Conservation (phyloP, 2,113 vertebrate species). For the Cebidichthys violaceus region DNA sequence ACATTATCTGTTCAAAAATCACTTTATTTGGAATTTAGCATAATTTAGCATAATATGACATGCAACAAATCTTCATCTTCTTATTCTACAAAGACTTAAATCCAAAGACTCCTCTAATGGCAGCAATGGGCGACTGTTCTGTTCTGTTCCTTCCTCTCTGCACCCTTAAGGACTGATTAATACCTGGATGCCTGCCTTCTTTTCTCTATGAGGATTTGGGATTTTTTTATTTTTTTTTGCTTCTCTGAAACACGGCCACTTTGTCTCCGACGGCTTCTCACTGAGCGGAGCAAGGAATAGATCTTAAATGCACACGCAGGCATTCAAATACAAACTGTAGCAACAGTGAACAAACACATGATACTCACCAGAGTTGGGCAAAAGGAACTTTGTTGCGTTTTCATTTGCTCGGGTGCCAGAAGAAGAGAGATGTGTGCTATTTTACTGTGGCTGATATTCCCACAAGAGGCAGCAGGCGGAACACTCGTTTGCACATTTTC, state of each 20-base stretch:
- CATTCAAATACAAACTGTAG: conserved; percentile 16
- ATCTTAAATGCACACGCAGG: conserved; percentile 24
- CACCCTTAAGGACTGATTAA: conserved; percentile 30
- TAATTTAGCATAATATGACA: too few species aligned
- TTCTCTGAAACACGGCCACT: conserved; percentile 22
- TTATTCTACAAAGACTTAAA: conserved; percentile 15
- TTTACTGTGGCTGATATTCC: conserved; percentile 30
- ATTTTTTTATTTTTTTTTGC: conserved; percentile 18
- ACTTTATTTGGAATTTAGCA: not conserved
- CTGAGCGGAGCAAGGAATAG: conserved; percentile 39
- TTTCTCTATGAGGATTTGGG: conserved; percentile 16
- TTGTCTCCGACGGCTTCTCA: conserved; percentile 25
- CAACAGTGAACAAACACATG: conserved; percentile 25
- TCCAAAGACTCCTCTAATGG: conserved; percentile 1
- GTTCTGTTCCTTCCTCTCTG: conserved; percentile 12
- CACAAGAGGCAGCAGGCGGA: conserved; percentile 20
- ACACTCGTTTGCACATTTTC: conserved; percentile 49
- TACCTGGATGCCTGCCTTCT: conserved; percentile 17
- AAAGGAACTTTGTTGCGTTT: conserved; percentile 19
- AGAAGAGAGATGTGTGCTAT: conserved; percentile 41
- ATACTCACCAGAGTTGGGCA: not conserved
- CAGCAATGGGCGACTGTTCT: not conserved
- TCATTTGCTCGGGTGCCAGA: conserved; percentile 34
- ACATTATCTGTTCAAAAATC: not conserved
- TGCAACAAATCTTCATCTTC: too few species aligned